These are phyloP conservation scores for Pandemis corylana DNA, from an alignment of 2,888 invertebrate species.

Conservation along the genomic window DNA sequence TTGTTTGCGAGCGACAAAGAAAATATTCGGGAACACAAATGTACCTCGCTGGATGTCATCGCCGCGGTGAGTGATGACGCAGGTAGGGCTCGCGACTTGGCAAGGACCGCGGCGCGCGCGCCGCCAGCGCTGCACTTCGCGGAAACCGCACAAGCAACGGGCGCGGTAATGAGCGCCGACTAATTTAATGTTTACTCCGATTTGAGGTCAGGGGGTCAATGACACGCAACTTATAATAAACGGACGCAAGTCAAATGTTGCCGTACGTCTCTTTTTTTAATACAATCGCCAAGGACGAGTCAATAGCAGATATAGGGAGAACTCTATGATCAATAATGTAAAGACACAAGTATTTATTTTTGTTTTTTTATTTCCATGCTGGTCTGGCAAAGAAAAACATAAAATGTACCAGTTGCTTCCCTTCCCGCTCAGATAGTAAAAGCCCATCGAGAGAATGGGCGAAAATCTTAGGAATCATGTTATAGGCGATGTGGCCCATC, in stretches of 20 bases:
- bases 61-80: conserved; percentile 25
- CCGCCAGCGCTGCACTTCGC: conserved; percentile 28
- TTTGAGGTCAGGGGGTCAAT: conserved; percentile 40
- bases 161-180: conserved; percentile 24
- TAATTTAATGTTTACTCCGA: conserved; percentile 33
- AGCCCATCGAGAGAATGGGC: too few species aligned
- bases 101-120: conserved; percentile 11
- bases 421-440: too few species aligned
- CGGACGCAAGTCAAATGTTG: background rate
- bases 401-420: too few species aligned
- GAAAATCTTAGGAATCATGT: too few species aligned
- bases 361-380: too few species aligned
- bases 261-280: background rate
- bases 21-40: conserved; percentile 10
- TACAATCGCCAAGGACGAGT: background rate
- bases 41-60: conserved; percentile 21
- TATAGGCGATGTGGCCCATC: too few species aligned
- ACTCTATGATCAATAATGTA: too few species aligned
- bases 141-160: conserved; percentile 20
- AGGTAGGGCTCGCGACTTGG: conserved; percentile 23
- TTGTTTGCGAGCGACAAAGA: conserved; percentile 11
- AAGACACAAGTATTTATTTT: too few species aligned
- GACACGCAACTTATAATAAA: conserved; percentile 18
- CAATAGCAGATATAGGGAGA: background rate
- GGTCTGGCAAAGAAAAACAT: too few species aligned